These are phyloP conservation scores for Perdita meconis DNA, from an alignment of 2,888 invertebrate genomes.

Conservation along the genomic window DNA sequence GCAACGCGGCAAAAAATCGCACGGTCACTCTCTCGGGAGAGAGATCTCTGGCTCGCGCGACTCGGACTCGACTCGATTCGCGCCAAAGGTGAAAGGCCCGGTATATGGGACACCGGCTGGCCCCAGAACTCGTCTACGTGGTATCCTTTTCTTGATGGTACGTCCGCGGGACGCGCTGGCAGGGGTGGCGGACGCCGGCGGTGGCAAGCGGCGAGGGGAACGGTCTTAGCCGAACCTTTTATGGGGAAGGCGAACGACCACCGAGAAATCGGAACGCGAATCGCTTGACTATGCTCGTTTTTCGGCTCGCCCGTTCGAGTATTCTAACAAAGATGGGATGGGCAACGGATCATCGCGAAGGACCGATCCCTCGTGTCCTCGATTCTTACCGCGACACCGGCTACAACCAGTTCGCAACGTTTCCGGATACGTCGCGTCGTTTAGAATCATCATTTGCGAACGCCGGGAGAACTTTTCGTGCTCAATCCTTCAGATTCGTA, in stretches of 20 bases:
- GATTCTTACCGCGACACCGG: constrained; percentile 9
- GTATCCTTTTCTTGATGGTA: constrained; percentile 70
- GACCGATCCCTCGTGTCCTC: constrained; percentile 30
- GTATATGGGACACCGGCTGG: constrained; percentile 79
- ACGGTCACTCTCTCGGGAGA: constrained; percentile 28
- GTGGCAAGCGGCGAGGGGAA: constrained; percentile 40
- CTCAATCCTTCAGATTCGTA: too few species aligned
- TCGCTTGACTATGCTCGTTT: constrained; percentile 55
- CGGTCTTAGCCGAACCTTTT: constrained; percentile 79
- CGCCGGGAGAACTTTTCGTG: not conserved
- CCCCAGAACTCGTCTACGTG: constrained; percentile 78
- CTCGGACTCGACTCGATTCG: constrained; percentile 46
- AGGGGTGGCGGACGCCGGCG: constrained; percentile 34
- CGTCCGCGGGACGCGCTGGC: constrained; percentile 43
- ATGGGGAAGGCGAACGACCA: constrained; percentile 72
- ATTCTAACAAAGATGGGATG: constrained; percentile 43
- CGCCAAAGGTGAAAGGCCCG: constrained; percentile 82
- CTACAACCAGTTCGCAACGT: not conserved
- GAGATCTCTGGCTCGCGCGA: constrained; percentile 48
- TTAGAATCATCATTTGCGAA: not conserved
- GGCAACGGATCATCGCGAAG: constrained; percentile 8
- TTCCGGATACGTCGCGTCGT: constrained; percentile 1
- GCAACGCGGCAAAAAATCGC: constrained; percentile 37
- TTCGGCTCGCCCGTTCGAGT: constrained; percentile 13
- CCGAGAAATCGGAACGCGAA: constrained; percentile 64